Evolutionary conservation across 1,140 invertebrate species (phyloP).

Genomic region (Capitella teleta): DNA sequence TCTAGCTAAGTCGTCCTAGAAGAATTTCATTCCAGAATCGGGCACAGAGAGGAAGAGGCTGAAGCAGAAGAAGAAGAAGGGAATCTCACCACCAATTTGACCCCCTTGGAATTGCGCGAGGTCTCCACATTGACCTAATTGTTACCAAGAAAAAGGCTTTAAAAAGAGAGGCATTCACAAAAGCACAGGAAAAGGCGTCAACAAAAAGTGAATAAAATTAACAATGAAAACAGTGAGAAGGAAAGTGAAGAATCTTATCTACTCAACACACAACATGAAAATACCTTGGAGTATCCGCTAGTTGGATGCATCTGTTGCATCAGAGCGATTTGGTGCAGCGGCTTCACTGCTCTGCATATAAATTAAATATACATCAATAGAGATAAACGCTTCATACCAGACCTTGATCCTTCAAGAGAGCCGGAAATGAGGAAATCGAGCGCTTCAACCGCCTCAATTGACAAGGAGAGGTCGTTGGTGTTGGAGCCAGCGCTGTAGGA

Average conservation of each 20-base stretch:
- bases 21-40: too few relatives aligned
- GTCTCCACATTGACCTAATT: slow-evolving; percentile 8
- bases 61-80: too few relatives aligned
- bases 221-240: too few relatives aligned
- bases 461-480: slow-evolving; percentile 14
- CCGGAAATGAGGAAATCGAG: slow-evolving; percentile 34
- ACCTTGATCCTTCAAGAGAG: slow-evolving; percentile 29
- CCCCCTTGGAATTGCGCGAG: not conserved
- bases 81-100: slow-evolving; percentile 5
- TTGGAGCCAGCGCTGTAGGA: not conserved
- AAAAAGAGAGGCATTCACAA: not conserved
- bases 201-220: not conserved
- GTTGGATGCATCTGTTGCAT: slow-evolving; percentile 24
- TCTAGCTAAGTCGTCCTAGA: too few relatives aligned
- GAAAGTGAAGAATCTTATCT: not conserved
- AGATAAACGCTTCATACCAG: not conserved
- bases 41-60: too few relatives aligned
- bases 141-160: not conserved
- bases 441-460: slow-evolving; percentile 28
- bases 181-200: not conserved
- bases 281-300: slow-evolving; percentile 32
- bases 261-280: not conserved
- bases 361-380: not conserved
- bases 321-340: slow-evolving; percentile 28
- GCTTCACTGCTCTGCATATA: slow-evolving; percentile 18